Percentiles rank a stretch among this genome's conserved stretches.
Evolutionary conservation across 2,888 invertebrate species (phyloP).

Genomic region (Lithophane socia): DNA sequence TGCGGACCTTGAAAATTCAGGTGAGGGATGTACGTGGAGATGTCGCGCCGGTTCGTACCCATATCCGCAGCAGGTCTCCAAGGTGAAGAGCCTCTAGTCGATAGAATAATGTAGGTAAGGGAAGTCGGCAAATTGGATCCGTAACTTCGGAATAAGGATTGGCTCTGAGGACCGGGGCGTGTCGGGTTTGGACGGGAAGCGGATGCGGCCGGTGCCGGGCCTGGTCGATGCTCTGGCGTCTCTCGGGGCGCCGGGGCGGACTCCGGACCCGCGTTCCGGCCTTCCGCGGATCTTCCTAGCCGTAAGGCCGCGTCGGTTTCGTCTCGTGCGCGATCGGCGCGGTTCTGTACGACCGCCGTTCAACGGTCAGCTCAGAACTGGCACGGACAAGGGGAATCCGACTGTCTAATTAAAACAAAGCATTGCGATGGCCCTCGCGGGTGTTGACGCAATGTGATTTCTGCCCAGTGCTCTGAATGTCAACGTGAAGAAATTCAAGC

Average conservation of each 20-base stretch:
- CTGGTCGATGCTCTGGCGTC: conserved; percentile 49
- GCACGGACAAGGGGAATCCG: conserved; percentile 92
- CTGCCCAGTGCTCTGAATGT: conserved; percentile 88
- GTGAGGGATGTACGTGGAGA: conserved; percentile 78
- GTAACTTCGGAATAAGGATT: conserved; percentile 93
- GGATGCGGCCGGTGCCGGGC: conserved; percentile 57
- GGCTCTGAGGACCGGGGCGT: conserved; percentile 91
- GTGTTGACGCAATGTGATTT: conserved; percentile 91
- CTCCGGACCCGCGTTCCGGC: conserved; percentile 70
- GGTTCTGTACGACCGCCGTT: conserved; percentile 76
- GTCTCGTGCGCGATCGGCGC: conserved; percentile 70
- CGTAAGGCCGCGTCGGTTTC: conserved; percentile 67
- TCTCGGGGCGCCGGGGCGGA: conserved; percentile 65
- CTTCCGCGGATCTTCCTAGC: conserved; percentile 71
- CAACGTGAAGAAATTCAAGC: conserved; percentile 91
- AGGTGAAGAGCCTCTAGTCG: conserved; percentile 77
- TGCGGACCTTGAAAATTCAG: conserved; percentile 81
- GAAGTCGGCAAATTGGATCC: conserved; percentile 93
- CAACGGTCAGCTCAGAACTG: conserved; percentile 91
- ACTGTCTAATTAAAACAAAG: conserved; percentile 93
- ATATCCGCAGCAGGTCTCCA: conserved; percentile 95
- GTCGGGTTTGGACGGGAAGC: conserved; percentile 89
- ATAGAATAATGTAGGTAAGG: conserved; percentile 92
- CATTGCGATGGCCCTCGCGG: conserved; percentile 90
- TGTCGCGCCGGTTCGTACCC: conserved; percentile 90